Conservation (phyloP, 2,888 invertebrate genomes). For the Scaeva pyrastri region DNA sequence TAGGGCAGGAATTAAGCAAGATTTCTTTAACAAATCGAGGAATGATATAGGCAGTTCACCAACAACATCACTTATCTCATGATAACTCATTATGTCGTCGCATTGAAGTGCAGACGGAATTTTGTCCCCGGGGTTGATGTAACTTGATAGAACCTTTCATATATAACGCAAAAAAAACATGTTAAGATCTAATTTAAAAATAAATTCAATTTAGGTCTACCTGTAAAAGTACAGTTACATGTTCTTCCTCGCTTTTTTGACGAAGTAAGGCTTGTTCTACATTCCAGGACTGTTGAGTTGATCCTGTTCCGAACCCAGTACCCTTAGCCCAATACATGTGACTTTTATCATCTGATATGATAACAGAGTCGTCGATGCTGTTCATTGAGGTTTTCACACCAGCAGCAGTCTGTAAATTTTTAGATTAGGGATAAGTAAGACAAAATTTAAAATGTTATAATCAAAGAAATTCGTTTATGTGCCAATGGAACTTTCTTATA, state of each 20-base stretch:
- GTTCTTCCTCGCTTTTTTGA: conserved; percentile 96
- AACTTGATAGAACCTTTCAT: conserved; percentile 91
- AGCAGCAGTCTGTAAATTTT: conserved; percentile 55
- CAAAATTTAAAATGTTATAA: not conserved
- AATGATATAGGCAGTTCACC: conserved; percentile 89
- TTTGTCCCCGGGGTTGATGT: conserved; percentile 90
- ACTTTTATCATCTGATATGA: conserved; percentile 88
- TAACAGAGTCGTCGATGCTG: conserved; percentile 82
- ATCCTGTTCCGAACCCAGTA: conserved; percentile 98
- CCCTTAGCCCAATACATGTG: conserved; percentile 98
- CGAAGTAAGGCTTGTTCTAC: conserved; percentile 96
- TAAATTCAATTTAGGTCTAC: conserved; percentile 79
- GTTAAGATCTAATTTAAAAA: not conserved
- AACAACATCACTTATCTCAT: conserved; percentile 83
- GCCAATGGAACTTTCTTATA: not conserved
- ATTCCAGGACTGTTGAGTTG: conserved; percentile 98
- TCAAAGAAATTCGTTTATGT: not conserved
- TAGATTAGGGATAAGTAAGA: not conserved
- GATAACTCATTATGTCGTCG: conserved; percentile 81
- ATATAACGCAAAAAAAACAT: conserved; percentile 54
- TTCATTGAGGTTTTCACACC: conserved; percentile 77
- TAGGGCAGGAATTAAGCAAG: conserved; percentile 93
- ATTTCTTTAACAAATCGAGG: conserved; percentile 90
- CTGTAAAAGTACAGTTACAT: conserved; percentile 93
- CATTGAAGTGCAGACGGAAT: conserved; percentile 83